A percentile compares a stretch with the other conserved stretches of the same genome.
These are phyloP conservation scores for Myxocyprinus asiaticus DNA, from an alignment of 2,113 vertebrate species.

Conservation along the genomic window DNA sequence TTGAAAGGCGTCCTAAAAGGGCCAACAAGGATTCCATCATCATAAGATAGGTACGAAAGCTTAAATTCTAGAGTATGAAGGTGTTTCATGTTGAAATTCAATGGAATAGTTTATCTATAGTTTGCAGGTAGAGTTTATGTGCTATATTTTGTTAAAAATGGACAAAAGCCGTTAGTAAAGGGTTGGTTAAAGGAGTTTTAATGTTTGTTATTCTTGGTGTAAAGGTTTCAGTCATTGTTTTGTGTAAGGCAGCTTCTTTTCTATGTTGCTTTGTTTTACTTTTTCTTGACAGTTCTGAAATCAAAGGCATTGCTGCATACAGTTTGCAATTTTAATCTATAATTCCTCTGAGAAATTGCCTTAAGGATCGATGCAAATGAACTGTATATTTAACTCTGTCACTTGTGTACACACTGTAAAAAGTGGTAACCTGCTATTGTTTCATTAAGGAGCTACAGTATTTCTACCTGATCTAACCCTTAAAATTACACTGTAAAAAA, in stretches of 20 bases:
- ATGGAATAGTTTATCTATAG: not conserved
- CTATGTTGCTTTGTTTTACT: not conserved
- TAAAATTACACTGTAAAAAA: too few relatives aligned
- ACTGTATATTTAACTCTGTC: not conserved
- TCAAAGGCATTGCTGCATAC: not conserved
- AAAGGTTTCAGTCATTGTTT: not conserved
- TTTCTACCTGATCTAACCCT: too few relatives aligned
- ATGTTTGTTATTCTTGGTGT: not conserved
- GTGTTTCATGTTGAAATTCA: not conserved
- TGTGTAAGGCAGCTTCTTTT: not conserved
- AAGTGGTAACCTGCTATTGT: too few relatives aligned
- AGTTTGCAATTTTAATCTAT: not conserved
- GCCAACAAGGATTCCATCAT: slow-evolving; percentile 64
- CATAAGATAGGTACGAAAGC: slow-evolving; percentile 63
- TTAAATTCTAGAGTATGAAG: slow-evolving; percentile 1
- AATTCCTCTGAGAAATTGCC: not conserved
- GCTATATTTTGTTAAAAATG: not conserved
- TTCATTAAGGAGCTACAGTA: too few relatives aligned
- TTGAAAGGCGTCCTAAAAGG: slow-evolving; percentile 69
- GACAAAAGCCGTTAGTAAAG: not conserved
- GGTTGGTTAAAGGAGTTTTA: not conserved
- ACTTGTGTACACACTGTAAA: too few relatives aligned
- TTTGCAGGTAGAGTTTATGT: not conserved
- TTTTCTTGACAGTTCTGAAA: too few relatives aligned
- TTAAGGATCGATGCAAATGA: not conserved